These are phyloP conservation scores for Phyllostomus hastatus DNA, from an alignment of 2,113 vertebrate species.

Conservation along the genomic window DNA sequence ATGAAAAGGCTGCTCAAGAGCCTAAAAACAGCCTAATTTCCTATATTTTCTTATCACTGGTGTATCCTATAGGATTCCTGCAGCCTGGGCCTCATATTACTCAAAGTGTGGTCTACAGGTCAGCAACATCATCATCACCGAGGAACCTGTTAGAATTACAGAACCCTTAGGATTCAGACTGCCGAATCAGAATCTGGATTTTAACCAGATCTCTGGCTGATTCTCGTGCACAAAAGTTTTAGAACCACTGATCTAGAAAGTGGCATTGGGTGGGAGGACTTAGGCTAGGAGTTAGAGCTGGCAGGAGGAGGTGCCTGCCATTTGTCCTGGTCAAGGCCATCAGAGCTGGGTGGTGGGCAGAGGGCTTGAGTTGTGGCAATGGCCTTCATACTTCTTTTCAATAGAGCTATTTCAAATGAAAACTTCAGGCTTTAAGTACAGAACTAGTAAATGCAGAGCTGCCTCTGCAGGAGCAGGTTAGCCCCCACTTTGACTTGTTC, in stretches of 20 bases:
- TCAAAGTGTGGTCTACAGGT: background rate
- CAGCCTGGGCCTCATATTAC: background rate
- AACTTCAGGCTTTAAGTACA: background rate
- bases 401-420: background rate
- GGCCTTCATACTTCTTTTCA: background rate
- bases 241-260: background rate
- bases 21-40: background rate
- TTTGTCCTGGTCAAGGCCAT: background rate
- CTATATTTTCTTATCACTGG: background rate
- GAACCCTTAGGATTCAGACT: background rate
- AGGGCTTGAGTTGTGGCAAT: background rate
- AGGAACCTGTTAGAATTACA: background rate
- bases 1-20: background rate
- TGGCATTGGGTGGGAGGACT: background rate
- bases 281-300: background rate
- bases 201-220: background rate
- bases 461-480: background rate
- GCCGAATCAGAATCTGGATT: background rate
- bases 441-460: background rate
- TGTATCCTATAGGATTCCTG: background rate
- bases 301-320: background rate
- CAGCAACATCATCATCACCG: background rate
- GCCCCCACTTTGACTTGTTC: background rate
- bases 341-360: fast-evolving
- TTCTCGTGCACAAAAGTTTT: background rate